Evolutionary conservation across 1,140 invertebrate genomes (phyloP).

Genomic region (Zaprionus gabonicus): DNA sequence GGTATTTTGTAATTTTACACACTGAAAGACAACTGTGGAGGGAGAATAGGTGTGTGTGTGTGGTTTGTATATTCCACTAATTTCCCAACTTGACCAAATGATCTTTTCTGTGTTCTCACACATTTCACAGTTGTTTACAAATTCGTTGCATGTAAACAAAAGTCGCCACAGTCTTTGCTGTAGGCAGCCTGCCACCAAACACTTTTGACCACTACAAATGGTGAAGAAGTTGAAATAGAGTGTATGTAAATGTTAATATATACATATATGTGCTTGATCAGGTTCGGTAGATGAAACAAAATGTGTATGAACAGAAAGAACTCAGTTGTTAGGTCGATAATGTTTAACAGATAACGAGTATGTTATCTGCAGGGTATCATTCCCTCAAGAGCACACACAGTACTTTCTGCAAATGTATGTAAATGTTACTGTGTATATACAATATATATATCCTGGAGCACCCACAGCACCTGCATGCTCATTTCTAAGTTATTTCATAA

Average conservation of each 20-base stretch:
- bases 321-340: too few species aligned
- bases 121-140: conserved; percentile 78
- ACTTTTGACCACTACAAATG: not conserved
- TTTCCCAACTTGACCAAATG: conserved; percentile 52
- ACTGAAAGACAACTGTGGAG: not conserved
- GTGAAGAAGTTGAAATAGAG: not conserved
- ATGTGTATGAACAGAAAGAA: not conserved
- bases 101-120: conserved; percentile 45
- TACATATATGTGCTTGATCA: not conserved
- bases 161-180: conserved; percentile 20
- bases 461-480: conserved; percentile 4
- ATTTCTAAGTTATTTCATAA: conserved; percentile 24
- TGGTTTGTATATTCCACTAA: conserved; percentile 31
- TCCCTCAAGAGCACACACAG: too few species aligned
- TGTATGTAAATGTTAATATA: not conserved
- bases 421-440: too few species aligned
- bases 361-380: too few species aligned
- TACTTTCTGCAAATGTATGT: too few species aligned
- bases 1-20: conserved; percentile 61
- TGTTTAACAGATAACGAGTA: too few species aligned
- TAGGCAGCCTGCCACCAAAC: not conserved
- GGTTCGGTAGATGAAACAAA: not conserved
- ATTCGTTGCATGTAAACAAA: conserved; percentile 62
- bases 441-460: conserved; percentile 23
- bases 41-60: not conserved